Conservation (phyloP, 64 coral and sea anemone genomes). For the Cladopsammia gracilis region DNA sequence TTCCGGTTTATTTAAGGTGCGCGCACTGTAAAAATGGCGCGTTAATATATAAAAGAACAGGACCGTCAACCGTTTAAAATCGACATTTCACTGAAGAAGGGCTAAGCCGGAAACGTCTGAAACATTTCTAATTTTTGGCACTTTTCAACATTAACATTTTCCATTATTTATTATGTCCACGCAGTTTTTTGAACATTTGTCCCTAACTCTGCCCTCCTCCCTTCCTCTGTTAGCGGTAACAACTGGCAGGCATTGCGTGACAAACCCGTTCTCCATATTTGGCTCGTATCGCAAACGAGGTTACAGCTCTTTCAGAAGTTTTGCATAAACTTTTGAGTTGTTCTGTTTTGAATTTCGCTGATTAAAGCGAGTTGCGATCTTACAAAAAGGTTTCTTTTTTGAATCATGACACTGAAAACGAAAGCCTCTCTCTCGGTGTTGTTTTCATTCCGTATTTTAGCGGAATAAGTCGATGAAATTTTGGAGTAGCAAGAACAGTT, state of each 20-base stretch:
- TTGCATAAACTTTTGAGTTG: not conserved
- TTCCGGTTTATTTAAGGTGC: no score
- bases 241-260: not conserved
- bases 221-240: not conserved
- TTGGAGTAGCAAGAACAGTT: no score
- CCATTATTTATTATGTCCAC: no score
- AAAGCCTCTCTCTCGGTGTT: not conserved
- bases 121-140: no score
- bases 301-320: not conserved
- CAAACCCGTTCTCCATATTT: slow-evolving; percentile 1
- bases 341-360: not conserved
- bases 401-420: not conserved
- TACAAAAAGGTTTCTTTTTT: not conserved
- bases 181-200: not conserved
- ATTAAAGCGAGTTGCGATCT: not conserved
- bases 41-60: no score
- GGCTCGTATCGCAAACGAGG: not conserved
- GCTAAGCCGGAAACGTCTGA: no score
- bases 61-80: no score
- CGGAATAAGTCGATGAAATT: not conserved
- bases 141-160: no score
- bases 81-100: no score
- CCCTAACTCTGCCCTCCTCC: not conserved
- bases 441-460: not conserved
- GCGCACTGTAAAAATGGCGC: no score